Evolutionary conservation across 2,888 invertebrate genomes (phyloP).

Genomic region (Callinectes sapidus): DNA sequence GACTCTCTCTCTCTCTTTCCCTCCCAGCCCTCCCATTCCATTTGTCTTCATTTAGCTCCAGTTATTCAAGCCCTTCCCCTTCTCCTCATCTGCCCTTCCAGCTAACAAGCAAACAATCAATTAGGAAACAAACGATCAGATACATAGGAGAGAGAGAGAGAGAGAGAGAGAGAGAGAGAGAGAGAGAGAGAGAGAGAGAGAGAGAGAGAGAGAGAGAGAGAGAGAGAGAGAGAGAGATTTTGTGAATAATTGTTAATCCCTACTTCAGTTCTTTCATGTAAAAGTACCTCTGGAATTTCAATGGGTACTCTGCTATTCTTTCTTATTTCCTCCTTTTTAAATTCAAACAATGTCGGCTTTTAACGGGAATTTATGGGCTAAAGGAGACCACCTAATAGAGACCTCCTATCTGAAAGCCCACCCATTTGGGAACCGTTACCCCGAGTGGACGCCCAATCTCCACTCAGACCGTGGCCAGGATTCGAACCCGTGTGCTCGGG

Average conservation of each 20-base stretch:
- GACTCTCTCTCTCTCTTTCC: not conserved
- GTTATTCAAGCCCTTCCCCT: slow-evolving; percentile 43
- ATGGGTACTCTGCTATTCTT: not conserved
- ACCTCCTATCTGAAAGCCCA: too few relatives aligned
- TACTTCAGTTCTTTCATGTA: not conserved
- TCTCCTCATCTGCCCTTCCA: slow-evolving; percentile 48
- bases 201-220: slow-evolving; percentile 36
- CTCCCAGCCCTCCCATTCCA: not conserved
- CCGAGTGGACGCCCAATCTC: too few relatives aligned
- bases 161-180: slow-evolving; percentile 27
- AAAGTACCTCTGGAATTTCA: not conserved
- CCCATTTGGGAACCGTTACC: too few relatives aligned
- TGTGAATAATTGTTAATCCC: not conserved
- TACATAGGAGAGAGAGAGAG: slow-evolving; percentile 28
- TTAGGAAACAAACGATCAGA: slow-evolving; percentile 34
- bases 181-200: slow-evolving; percentile 44
- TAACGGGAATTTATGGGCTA: too few relatives aligned
- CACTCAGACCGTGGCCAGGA: too few relatives aligned
- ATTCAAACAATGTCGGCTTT: too few relatives aligned
- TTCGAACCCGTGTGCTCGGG: too few relatives aligned
- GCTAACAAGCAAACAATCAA: slow-evolving; percentile 45
- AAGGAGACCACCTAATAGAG: too few relatives aligned
- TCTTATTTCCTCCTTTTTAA: too few relatives aligned
- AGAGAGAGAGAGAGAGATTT: too few relatives aligned
- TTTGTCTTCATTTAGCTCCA: slow-evolving; percentile 42